Conservation (phyloP, 1,140 invertebrate genomes). For the Panulirus ornatus region DNA sequence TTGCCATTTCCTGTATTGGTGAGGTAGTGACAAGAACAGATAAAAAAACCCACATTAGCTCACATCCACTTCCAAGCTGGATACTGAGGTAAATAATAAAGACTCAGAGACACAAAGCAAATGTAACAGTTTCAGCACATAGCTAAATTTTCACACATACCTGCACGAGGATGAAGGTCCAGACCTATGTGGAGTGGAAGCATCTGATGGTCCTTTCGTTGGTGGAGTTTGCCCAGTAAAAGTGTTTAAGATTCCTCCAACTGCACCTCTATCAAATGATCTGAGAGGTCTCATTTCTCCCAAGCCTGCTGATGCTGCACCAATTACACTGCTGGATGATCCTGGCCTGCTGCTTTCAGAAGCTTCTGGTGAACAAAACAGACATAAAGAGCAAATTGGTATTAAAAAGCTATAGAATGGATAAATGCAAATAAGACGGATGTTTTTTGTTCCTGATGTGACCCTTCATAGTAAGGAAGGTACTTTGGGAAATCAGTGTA, state of each 20-base stretch:
- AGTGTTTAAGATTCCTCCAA: neutral
- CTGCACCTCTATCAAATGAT: neutral
- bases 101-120: no score
- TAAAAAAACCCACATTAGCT: neutral
- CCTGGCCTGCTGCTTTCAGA: conserved; percentile 36
- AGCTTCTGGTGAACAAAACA: neutral
- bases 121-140: no score
- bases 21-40: no score
- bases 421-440: neutral
- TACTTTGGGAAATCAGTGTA: neutral
- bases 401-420: neutral
- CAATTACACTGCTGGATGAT: conserved; percentile 1
- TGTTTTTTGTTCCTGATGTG: neutral
- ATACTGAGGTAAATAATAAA: neutral
- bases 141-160: neutral
- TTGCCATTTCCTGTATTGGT: no score
- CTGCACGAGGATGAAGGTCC: conserved; percentile 15
- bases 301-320: no score
- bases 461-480: neutral
- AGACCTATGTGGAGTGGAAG: neutral
- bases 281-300: neutral
- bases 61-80: neutral
- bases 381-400: neutral
- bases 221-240: conserved; percentile 38
- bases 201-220: conserved; percentile 17